Conservation (phyloP, 2,113 vertebrate species). For the Electrona antarctica region DNA sequence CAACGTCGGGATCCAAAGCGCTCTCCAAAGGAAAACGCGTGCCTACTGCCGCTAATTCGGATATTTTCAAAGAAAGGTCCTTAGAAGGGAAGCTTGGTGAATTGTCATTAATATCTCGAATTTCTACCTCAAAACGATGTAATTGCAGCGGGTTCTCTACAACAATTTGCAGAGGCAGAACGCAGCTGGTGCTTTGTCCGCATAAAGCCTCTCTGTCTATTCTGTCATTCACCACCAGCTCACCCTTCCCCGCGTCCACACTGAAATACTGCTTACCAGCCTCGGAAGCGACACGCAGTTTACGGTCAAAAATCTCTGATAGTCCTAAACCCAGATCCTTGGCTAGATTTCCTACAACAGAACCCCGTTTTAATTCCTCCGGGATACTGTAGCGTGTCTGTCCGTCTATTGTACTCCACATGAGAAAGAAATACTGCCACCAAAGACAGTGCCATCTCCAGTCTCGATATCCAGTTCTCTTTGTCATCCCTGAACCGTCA, state of each 20-base stretch:
- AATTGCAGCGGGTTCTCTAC: constrained; percentile 50
- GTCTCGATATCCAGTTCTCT: constrained; percentile 55
- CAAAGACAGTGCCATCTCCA: constrained; percentile 67
- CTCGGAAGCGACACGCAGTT: constrained; percentile 49
- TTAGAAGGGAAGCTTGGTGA: constrained; percentile 42
- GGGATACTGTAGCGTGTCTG: constrained; percentile 59
- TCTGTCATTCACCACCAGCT: constrained; percentile 53
- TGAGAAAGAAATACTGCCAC: constrained; percentile 47
- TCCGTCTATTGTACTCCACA: constrained; percentile 57
- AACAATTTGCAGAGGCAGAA: constrained; percentile 51
- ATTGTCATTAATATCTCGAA: constrained; percentile 65
- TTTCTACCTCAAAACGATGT: constrained; percentile 52
- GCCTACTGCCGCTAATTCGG: constrained; percentile 58
- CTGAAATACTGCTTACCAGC: constrained; percentile 49
- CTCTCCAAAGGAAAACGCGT: constrained; percentile 67
- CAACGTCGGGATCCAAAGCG: constrained; percentile 70
- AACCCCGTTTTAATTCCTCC: constrained; percentile 55
- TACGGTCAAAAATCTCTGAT: constrained; percentile 41
- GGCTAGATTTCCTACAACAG: constrained; percentile 61
- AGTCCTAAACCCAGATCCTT: constrained; percentile 57
- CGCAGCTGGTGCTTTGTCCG: constrained; percentile 46
- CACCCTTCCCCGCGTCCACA: constrained; percentile 52
- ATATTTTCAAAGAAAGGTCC: constrained; percentile 56
- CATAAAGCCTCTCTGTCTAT: constrained; percentile 65
- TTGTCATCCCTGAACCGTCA: constrained; percentile 52